Evolutionary conservation across 64 coral and sea anemone genomes (phyloP), one percentile per base, ranked within the genome.

Genomic region (Pocillopora damicornis): DNA sequence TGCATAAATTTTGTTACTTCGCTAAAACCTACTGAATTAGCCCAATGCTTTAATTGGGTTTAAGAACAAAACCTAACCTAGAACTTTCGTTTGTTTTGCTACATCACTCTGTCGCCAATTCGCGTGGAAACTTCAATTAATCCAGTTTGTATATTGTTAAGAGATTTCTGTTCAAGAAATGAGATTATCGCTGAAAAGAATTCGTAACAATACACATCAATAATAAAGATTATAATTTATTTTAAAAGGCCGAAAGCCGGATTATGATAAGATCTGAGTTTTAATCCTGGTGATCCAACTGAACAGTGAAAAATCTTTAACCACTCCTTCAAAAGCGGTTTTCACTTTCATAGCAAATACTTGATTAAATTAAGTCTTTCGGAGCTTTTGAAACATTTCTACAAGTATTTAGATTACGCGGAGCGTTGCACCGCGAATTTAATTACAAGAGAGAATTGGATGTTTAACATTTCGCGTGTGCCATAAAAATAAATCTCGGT

Each of bases 401-500:
- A 60, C 20, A 13, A 1, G 30, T 17, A 25, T 35, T 35, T 35
- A 14, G 18, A 38, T 68, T 71, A 71, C 22, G 67, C 3, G 11
- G 25, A 5, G n/a, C 0, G 1, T 71, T 25, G 22, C 9, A 83
- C n/a, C 15, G 38, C 18, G 11, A 85, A 58, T 42, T 58, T 10
- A 56, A 15, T 72, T 20, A 51, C 37, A 20, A 72, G 63, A 15
- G 1, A 22, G 11, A 15, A 18, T 57, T 58, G 38, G 68, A 72
- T 57, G 37, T 73, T 56, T 45, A 16, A 71, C 38, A 85, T 85
- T 85, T 85, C 58, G 16, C 63, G n/a, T 58, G 42, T 72, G 45
- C 65, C 64, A 51, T 15, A 1, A 60, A 51, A 18, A 85, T 85
- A 72, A 85, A 42, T 81, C 61, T 64, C 22, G 18, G 61, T 35